phyloP scores from a whole-genome alignment of 2,888 invertebrate genomes.

The Dermolepida albohirtum region DNA sequence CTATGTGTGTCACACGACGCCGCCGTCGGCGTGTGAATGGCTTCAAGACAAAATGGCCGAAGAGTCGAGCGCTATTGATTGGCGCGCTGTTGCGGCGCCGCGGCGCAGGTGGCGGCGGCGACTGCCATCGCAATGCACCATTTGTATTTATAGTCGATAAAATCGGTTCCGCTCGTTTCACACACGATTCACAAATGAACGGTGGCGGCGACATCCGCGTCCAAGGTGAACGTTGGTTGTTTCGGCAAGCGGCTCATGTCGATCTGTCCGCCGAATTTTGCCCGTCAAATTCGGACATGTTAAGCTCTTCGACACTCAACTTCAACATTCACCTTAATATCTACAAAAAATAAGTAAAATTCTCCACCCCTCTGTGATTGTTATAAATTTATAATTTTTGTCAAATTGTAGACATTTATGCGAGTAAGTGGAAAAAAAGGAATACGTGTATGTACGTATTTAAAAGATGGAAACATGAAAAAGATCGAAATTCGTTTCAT shows the following conservation, averaged over 20 bases:
- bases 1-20: slow-evolving; percentile 43
- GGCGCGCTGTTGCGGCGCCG: slow-evolving; percentile 62
- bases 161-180: slow-evolving; percentile 60
- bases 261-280: too few relatives aligned
- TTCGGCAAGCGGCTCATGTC: slow-evolving; percentile 8
- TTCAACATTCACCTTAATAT: too few relatives aligned
- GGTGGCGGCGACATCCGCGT: background rate
- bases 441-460: too few relatives aligned
- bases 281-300: too few relatives aligned
- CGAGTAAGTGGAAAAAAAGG: too few relatives aligned
- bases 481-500: too few relatives aligned
- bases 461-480: too few relatives aligned
- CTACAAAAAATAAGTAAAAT: too few relatives aligned
- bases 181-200: slow-evolving; percentile 38
- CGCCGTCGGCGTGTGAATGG: slow-evolving; percentile 54
- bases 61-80: slow-evolving; percentile 64
- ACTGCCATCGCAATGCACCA: slow-evolving; percentile 64
- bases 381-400: too few relatives aligned
- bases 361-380: too few relatives aligned
- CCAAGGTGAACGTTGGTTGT: slow-evolving; percentile 5
- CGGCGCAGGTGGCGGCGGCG: slow-evolving; percentile 59
- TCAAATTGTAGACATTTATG: too few relatives aligned
- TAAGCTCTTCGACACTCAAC: too few relatives aligned
- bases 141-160: slow-evolving; percentile 64
- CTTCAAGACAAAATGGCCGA: slow-evolving; percentile 66